These are phyloP conservation scores for Lasius platythorax DNA, from an alignment of 2,888 invertebrate species.

Conservation along the genomic window DNA sequence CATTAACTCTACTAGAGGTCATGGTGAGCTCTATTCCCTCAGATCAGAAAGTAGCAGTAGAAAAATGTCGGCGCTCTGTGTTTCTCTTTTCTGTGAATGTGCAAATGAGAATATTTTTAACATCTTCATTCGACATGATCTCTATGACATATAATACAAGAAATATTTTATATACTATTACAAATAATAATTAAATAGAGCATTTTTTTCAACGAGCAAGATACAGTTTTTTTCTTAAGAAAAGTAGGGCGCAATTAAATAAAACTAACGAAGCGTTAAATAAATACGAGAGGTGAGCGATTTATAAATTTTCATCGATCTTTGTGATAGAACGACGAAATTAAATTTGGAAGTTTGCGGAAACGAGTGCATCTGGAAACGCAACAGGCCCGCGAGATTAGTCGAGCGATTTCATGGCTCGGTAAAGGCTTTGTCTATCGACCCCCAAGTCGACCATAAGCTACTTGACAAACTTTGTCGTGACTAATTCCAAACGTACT, in stretches of 20 bases:
- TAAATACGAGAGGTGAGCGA: neutral
- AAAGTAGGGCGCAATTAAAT: neutral
- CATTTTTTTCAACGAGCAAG: neutral
- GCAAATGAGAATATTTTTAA: neutral
- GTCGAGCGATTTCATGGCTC: neutral
- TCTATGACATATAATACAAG: neutral
- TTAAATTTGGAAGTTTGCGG: neutral
- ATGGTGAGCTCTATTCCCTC: conserved; percentile 5
- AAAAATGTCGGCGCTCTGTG: neutral
- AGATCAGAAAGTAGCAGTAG: neutral
- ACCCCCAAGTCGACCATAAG: conserved; percentile 49
- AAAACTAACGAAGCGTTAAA: neutral
- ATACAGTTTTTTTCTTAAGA: too few relatives aligned
- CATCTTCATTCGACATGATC: neutral
- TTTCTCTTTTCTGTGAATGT: conserved; percentile 7
- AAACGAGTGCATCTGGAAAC: neutral
- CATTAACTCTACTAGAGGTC: conserved; percentile 28
- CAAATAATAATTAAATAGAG: neutral
- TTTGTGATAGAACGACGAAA: neutral
- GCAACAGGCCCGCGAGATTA: neutral
- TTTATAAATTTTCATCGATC: neutral
- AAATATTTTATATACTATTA: neutral
- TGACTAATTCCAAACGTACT: conserved; percentile 49
- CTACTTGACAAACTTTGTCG: conserved; percentile 51
- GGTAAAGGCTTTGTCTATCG: conserved; percentile 35